Base-by-base conservation (phyloP, 2,888 invertebrate genomes). In the Dicyrtoma fusca region DNA sequence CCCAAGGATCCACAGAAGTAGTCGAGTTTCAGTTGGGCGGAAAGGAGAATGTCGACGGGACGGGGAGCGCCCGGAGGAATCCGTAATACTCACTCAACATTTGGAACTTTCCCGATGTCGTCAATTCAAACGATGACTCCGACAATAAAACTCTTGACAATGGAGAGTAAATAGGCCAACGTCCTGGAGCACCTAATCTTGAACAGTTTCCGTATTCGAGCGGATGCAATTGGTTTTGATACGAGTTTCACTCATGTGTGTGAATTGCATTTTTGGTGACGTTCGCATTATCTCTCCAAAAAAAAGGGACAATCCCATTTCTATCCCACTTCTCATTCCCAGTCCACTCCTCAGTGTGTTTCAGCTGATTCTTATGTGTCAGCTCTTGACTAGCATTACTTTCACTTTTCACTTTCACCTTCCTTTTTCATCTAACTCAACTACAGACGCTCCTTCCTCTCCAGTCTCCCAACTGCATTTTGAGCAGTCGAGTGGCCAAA, bases 221-320 rank as follows among this genome's bases (percentile, higher is more conserved):
- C 75, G 75, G 75, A 74, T 77, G 74, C 77, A 77, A 77, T 75
- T 74, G 71, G 71, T 68, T 74, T 75, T 74, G 70, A 74, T 69
- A 76, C 65, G 17, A 42, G 51, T 57, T 59, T 51, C 61, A 72
- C 34, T 72, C 62, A 44, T 53, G 45, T 65, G 66, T 55, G 55
- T 66, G 69, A 70, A 70, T 70, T 55, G 25, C 62, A 61, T 59
- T 68, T 70, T 72, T 68, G 63, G 70, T 42, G 55, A 70, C 63
- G 55, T 44, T 62, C 23, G 34, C 61, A 51, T 66, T 53, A 51
- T 53, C 49, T 66, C 26, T 25, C 17, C 6, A 4, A 45, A 23
- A 47, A 14, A 55, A 23, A 55, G 25, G 45, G 8, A 47, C 61
- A 61, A 42, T 42, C 44, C 44, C 57, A 57, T 8, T 44, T 25